phyloP scores from a whole-genome alignment of 1,140 invertebrate genomes.

The Venustaconcha ellipsiformis region DNA sequence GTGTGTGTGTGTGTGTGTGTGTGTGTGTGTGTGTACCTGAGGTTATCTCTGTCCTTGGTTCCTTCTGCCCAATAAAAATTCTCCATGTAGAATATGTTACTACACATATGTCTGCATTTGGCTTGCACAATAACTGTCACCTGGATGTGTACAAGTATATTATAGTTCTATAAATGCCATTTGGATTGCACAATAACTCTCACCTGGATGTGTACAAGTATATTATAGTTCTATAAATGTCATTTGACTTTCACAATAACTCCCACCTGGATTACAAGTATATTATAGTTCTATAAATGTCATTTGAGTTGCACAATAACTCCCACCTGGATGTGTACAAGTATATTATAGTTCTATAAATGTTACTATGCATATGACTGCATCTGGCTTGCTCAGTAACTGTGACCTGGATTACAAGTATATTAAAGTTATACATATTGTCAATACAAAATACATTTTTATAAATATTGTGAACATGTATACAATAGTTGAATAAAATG shows the following conservation, averaged over 20 bases:
- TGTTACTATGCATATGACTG: neutral
- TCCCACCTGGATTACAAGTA: slow-evolving; percentile 47
- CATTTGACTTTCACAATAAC: slow-evolving; percentile 51
- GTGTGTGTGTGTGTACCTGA: slow-evolving; percentile 45
- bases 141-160: slow-evolving; percentile 34
- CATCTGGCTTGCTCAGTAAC: neutral
- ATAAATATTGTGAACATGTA: neutral
- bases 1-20: neutral
- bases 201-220: slow-evolving; percentile 43
- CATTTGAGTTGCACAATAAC: too few relatives aligned
- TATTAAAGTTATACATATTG: neutral
- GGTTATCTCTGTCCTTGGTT: slow-evolving; percentile 50
- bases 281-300: neutral
- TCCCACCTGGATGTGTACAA: neutral
- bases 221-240: neutral
- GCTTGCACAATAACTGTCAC: slow-evolving; percentile 54
- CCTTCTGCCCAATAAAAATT: slow-evolving; percentile 54
- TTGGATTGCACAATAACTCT: slow-evolving; percentile 51
- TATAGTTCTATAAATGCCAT: slow-evolving; percentile 5
- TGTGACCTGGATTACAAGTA: neutral
- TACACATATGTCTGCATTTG: slow-evolving; percentile 50
- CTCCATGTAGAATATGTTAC: slow-evolving; percentile 58
- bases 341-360: too few relatives aligned
- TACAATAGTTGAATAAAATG: too few relatives aligned
- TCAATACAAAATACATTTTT: neutral